Conservation (phyloP, 2,113 vertebrate species). For the Oreochromis spilurus region DNA sequence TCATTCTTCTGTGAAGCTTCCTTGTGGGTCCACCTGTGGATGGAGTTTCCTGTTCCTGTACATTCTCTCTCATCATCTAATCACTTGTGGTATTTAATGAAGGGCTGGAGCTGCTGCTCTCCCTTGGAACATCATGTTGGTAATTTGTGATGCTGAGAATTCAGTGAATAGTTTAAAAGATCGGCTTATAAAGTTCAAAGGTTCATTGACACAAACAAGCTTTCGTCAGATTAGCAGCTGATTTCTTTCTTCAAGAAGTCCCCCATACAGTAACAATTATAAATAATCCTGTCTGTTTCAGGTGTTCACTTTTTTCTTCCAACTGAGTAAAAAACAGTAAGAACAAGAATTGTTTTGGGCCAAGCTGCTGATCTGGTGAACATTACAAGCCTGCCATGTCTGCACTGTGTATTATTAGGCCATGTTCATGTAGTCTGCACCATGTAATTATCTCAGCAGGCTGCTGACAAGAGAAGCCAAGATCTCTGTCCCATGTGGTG, state of each 20-base stretch:
- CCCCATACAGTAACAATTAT: background rate
- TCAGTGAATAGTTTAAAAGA: background rate
- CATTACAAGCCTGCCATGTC: background rate
- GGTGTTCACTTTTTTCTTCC: background rate
- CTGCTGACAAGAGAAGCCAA: background rate
- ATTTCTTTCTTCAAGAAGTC: background rate
- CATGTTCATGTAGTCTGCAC: background rate
- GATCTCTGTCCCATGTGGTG: background rate
- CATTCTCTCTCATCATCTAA: background rate
- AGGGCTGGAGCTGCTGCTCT: background rate
- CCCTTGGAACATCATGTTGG: background rate
- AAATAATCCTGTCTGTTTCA: background rate
- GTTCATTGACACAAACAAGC: background rate
- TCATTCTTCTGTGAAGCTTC: background rate
- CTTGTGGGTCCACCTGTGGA: background rate
- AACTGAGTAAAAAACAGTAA: background rate
- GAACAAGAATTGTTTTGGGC: background rate
- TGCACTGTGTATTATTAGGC: conserved; percentile 27
- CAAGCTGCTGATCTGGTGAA: background rate
- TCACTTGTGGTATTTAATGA: background rate
- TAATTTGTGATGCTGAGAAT: background rate
- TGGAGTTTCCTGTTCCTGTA: background rate
- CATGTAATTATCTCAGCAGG: conserved; percentile 26
- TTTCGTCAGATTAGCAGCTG: background rate
- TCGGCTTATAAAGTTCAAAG: background rate